Conservation (phyloP, 2,797 vertebrate genomes). For the Strix occidentalis region DNA sequence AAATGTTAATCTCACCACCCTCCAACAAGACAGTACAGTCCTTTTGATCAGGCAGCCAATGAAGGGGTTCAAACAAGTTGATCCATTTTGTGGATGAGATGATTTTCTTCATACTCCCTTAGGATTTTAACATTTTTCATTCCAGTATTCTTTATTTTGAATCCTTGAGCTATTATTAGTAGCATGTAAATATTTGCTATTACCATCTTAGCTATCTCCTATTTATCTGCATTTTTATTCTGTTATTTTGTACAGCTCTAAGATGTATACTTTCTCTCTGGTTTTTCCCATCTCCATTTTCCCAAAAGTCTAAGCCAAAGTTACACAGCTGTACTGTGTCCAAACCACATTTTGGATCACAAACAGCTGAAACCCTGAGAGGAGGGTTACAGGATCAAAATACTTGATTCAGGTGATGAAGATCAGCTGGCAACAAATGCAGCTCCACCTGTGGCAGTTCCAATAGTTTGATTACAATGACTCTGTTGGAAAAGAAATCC, state of each 20-base stretch:
- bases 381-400: background rate
- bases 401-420: background rate
- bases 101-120: background rate
- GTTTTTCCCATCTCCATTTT: background rate
- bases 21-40: rapidly evolving
- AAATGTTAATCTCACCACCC: background rate
- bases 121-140: background rate
- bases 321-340: background rate
- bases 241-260: background rate
- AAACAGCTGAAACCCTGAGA: background rate
- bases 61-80: background rate
- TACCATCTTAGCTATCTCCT: background rate
- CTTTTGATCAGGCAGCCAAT: background rate
- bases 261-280: background rate
- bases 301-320: background rate
- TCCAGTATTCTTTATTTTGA: background rate
- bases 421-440: background rate
- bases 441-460: background rate
- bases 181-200: background rate
- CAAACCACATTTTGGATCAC: background rate
- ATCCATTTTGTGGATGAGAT: background rate
- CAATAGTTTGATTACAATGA: background rate
- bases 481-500: background rate
- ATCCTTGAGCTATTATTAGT: background rate
- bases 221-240: background rate